Base-by-base conservation (phyloP, 2,113 vertebrate species). In the Percina caprodes region DNA sequence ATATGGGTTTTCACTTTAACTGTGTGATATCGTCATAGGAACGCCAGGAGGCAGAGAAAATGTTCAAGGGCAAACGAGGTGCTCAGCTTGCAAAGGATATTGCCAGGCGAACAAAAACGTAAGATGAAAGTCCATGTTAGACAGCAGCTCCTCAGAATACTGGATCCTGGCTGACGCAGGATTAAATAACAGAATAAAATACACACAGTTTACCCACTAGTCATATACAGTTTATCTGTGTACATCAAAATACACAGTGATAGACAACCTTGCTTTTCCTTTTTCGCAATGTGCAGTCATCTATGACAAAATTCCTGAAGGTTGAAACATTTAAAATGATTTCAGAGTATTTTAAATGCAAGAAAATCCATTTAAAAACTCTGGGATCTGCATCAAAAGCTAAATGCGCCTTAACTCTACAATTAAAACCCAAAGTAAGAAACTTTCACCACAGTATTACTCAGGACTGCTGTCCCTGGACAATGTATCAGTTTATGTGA, bases 11-110 rank as follows among this genome's bases (percentile, higher is more conserved):
- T 94, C 89, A 73, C 87, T 95, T 96, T 96, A 97, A 97, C 92
- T 95, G 73, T 98, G 94, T 98, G 95, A 95, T 97, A 95, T 97
- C 69, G 89, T 95, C 95, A 89, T 96, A 99, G 98, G 98, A 99
- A 96, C 98, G 98, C 88, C 97, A 99, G 95, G 98, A 99, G 95
- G 98, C 98, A 89, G 98, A 99, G 97, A 99, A 97, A 97, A 98
- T 99, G 98, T 99, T 99, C 97, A 99, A 98, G 95, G 98, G 98
- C 95, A 99, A 99, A 96, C 97, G 97, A 90, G 98, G 98, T 94
- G 97, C 97, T 95, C 98, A 99, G 89, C 97, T 99, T 95, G 98
- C 98, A 95, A 99, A 99, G 97, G 98, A 99, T 96, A 98, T 99
- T 96, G 98, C 96, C 97, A 98, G 96, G 96, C 97, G 96, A 96